Evolutionary conservation across 2,113 vertebrate genomes (phyloP).

Genomic region (Emydura subglobosa): DNA sequence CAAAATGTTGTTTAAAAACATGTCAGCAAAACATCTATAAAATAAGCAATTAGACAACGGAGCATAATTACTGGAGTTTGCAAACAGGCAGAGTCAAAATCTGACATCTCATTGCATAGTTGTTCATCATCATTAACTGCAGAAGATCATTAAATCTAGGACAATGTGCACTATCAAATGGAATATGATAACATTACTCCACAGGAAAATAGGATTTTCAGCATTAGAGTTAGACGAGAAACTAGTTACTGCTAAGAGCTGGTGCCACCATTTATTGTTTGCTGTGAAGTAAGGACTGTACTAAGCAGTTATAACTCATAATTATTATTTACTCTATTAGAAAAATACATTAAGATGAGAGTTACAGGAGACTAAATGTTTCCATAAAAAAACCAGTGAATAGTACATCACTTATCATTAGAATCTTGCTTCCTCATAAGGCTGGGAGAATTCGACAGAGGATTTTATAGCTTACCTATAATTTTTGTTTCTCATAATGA

Average conservation of each 20-base stretch:
- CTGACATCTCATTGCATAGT: background rate
- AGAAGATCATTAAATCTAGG: slow-evolving; percentile 12
- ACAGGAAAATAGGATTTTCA: background rate
- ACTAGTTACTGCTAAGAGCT: background rate
- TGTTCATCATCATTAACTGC: slow-evolving; percentile 23
- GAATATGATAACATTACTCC: slow-evolving; percentile 6
- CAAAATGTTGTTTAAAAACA: slow-evolving; percentile 62
- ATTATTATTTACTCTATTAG: slow-evolving; percentile 19
- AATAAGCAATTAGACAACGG: slow-evolving; percentile 71
- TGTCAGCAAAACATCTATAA: slow-evolving; percentile 69
- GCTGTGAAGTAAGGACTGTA: background rate
- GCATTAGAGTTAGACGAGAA: slow-evolving; percentile 2
- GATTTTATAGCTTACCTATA: background rate
- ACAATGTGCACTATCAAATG: background rate
- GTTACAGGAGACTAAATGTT: slow-evolving; percentile 28
- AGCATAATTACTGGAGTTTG: slow-evolving; percentile 72
- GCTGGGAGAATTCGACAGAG: background rate
- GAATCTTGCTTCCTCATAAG: background rate
- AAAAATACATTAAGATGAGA: slow-evolving; percentile 22
- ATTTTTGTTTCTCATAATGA: background rate
- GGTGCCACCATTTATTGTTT: background rate
- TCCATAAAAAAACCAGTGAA: background rate
- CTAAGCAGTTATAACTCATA: background rate
- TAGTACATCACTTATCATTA: background rate
- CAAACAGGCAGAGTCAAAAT: slow-evolving; percentile 69